Evolutionary conservation across 2,113 vertebrate species (phyloP), one percentile per base, ranked within the genome.

Genomic region (Sitta europaea): DNA sequence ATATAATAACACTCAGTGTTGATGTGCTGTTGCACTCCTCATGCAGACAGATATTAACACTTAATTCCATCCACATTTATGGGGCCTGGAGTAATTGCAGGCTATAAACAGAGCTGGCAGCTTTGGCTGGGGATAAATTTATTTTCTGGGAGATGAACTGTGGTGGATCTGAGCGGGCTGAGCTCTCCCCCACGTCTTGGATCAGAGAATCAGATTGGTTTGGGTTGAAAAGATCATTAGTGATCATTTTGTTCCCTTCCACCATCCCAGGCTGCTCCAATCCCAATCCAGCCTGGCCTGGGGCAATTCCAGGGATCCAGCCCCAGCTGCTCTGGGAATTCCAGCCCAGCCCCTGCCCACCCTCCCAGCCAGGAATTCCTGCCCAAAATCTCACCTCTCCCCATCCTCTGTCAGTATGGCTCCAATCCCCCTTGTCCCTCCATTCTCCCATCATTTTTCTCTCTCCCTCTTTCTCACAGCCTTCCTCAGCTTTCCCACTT

Each of bases 21-120:
- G 63, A 50, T 40, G 71, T 6, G 28, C 28, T 70, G 14, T 8
- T 85, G 65, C 47, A 21, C 20, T 65, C 23, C 40, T 67, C 18
- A 17, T 4, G 4, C 7, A 70, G 18, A 36, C 27, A 88, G 24
- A 50, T 22, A 73, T 45, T 36, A 94, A 61, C 48, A 28, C 21
- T 31, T 10, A 6, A 61, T 65, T 54, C 25, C 24, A 22, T 10
- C 83, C 77, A 53, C 51, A 78, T 65, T 43, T 45, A 28, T 29
- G 43, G 48, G 53, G 67, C 70, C n/a, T 94, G 93, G 38, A 92
- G 67, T 35, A 80, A 53, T 35, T 97, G 75, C 91, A 94, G 89
- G 53, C 55, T 72, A 19, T 31, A 77, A 73, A 65, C 73, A 51
- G 25, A 59, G 80, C 5, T 45, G 91, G 61, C 70, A 74, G 55